Percentiles rank a stretch among this genome's conserved stretches.
Evolutionary conservation across 2,113 vertebrate genomes (phyloP).

Genomic region (Paracanthobrama guichenoti): DNA sequence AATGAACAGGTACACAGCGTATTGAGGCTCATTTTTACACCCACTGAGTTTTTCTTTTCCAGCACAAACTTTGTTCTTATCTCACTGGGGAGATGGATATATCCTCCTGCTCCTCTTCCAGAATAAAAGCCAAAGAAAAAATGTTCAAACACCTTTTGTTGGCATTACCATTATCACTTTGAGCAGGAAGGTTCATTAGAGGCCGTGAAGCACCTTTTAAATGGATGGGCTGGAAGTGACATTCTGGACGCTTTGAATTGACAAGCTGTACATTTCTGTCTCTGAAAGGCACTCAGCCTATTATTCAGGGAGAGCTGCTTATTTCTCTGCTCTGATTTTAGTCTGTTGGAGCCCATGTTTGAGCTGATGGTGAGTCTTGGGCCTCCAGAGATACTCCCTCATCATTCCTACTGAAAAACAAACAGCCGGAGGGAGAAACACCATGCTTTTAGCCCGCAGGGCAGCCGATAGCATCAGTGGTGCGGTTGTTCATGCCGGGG

Average conservation of each 20-base stretch:
- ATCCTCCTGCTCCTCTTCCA: neutral
- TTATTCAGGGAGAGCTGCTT: conserved; percentile 1
- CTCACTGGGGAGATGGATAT: conserved; percentile 33
- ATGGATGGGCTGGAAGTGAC: neutral
- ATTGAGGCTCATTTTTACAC: conserved; percentile 50
- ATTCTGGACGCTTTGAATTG: conserved; percentile 26
- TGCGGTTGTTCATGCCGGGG: conserved; percentile 48
- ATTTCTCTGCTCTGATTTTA: conserved; percentile 15
- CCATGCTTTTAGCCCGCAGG: conserved; percentile 27
- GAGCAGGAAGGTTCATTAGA: conserved; percentile 5
- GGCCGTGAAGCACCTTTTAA: neutral
- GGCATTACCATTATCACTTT: conserved; percentile 22
- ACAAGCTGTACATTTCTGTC: conserved; percentile 11
- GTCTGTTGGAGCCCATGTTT: neutral
- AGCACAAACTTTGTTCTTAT: conserved; percentile 26
- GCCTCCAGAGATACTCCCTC: conserved; percentile 15
- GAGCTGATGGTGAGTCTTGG: conserved; percentile 6
- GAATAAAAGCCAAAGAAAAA: conserved; percentile 17
- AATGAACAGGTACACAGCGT: conserved; percentile 53
- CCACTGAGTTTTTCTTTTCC: conserved; percentile 35
- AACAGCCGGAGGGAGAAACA: conserved; percentile 22
- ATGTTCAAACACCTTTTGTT: neutral
- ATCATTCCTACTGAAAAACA: conserved; percentile 26
- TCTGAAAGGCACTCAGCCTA: neutral
- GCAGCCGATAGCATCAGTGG: conserved; percentile 46